Conservation (phyloP, 2,113 vertebrate genomes). For the Tetraodon nigroviridis region DNA sequence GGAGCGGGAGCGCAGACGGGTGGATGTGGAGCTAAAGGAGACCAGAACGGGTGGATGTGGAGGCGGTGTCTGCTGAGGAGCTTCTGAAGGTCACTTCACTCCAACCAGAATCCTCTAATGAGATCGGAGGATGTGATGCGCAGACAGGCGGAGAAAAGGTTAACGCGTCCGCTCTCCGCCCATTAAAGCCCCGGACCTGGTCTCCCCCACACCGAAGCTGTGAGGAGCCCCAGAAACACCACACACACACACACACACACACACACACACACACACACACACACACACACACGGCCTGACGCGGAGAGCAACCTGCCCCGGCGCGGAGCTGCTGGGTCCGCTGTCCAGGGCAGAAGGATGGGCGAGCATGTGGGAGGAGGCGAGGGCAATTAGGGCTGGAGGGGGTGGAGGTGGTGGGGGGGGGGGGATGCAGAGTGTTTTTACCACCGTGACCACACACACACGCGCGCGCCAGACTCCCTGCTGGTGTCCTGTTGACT, state of each 20-base stretch:
- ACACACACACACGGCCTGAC: background rate
- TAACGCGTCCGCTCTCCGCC: conserved; percentile 52
- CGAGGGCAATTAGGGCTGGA: background rate
- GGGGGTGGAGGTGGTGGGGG: background rate
- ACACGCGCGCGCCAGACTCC: background rate
- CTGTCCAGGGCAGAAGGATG: background rate
- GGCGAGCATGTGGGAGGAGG: background rate
- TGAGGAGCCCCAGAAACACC: conserved; percentile 1
- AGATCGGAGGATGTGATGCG: conserved; percentile 26
- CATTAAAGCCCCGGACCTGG: conserved; percentile 25
- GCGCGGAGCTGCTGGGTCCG: conserved; percentile 8
- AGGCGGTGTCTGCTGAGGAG: background rate
- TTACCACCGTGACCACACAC: background rate
- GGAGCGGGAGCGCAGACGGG: too few relatives aligned
- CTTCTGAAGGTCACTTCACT: background rate
- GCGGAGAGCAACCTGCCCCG: conserved; percentile 10
- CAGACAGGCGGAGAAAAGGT: conserved; percentile 49
- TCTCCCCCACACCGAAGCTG: conserved; percentile 18
- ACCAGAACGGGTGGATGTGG: too few relatives aligned
- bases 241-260: too few relatives aligned
- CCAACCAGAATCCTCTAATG: conserved; percentile 40
- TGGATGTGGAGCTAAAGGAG: too few relatives aligned
- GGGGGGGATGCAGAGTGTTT: background rate
- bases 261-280: too few relatives aligned
- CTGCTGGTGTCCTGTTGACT: conserved; percentile 4